A percentile compares a stretch with the other conserved stretches of the same genome.
These are phyloP conservation scores for Novumbra hubbsi DNA, from an alignment of 2,797 vertebrate genomes.

Conservation along the genomic window DNA sequence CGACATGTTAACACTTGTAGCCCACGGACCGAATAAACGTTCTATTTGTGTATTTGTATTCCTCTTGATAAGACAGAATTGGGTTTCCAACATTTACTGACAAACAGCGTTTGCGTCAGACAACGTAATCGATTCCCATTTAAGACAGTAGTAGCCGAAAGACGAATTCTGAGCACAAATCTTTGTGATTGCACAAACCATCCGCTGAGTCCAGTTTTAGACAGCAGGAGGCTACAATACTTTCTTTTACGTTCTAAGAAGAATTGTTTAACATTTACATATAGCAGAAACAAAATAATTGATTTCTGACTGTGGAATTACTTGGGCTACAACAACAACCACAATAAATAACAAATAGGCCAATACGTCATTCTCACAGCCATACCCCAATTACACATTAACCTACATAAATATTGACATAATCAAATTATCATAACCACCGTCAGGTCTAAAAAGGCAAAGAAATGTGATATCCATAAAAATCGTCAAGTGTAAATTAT, in stretches of 20 bases:
- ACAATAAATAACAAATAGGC: neutral
- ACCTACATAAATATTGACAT: neutral
- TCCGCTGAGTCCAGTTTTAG: too few relatives aligned
- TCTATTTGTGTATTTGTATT: neutral
- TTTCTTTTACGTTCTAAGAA: neutral
- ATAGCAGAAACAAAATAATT: too few relatives aligned
- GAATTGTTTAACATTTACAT: neutral
- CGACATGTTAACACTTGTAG: slow-evolving; percentile 53
- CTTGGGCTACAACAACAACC: neutral
- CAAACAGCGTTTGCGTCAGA: slow-evolving; percentile 43
- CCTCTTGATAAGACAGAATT: neutral
- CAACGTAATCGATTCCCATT: slow-evolving; percentile 43
- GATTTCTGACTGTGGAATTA: neutral
- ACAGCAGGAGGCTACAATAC: too few relatives aligned
- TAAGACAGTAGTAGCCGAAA: neutral
- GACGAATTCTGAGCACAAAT: neutral
- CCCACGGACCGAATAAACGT: neutral
- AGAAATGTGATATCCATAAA: neutral
- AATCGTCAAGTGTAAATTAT: neutral
- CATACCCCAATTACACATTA: neutral
- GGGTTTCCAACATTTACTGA: neutral
- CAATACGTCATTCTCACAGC: neutral
- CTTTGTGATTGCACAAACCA: too few relatives aligned
- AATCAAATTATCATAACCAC: neutral
- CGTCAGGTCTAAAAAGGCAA: neutral